Evolutionary conservation across 2,797 vertebrate genomes (phyloP).

Genomic region (Threskiornis aethiopicus): DNA sequence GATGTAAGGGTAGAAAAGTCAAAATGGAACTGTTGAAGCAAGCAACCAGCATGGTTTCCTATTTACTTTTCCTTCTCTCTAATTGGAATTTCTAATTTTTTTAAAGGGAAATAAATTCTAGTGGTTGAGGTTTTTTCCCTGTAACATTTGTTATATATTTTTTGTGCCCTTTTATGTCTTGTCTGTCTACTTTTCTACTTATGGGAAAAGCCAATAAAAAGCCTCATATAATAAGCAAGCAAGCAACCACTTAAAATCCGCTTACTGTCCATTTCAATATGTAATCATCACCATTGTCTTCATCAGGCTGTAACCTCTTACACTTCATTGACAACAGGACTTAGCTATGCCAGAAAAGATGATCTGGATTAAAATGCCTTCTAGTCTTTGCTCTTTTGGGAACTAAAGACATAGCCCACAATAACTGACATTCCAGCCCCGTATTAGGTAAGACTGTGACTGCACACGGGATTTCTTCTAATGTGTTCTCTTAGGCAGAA

Average conservation of each 20-base stretch:
- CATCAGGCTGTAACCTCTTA: neutral
- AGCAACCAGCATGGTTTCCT: neutral
- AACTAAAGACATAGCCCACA: neutral
- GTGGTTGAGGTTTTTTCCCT: rapidly evolving
- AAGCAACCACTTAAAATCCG: neutral
- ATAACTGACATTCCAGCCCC: neutral
- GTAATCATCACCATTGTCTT: neutral
- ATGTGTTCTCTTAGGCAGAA: neutral
- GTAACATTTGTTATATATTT: neutral
- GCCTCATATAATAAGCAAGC: neutral
- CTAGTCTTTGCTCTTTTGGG: neutral
- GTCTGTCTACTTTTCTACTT: neutral
- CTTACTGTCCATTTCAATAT: neutral
- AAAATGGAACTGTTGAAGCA: neutral
- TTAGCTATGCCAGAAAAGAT: neutral
- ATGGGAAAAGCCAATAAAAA: neutral
- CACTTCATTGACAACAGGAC: neutral
- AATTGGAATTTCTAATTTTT: neutral
- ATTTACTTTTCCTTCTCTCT: neutral
- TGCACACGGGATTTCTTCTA: neutral
- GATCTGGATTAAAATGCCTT: neutral
- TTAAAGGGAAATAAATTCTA: neutral
- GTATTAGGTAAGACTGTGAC: neutral
- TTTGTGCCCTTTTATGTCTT: neutral
- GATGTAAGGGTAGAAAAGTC: neutral